phyloP scores from a whole-genome alignment of 2,797 vertebrate genomes.

The Gallirallus australis region DNA sequence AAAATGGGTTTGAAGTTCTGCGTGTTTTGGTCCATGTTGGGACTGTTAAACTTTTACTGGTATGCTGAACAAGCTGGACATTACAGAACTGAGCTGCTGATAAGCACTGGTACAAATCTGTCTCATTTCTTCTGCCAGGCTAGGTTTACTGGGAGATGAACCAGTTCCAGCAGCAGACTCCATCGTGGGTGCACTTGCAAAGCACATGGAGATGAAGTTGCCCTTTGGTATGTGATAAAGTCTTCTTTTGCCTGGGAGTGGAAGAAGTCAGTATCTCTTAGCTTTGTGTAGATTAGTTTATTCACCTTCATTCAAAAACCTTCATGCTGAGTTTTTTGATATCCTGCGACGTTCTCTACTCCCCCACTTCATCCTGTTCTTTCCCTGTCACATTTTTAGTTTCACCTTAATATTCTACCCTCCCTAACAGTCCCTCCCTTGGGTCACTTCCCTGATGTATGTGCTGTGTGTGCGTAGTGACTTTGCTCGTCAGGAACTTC shows the following conservation, averaged over 20 bases:
- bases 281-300: not conserved
- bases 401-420: not conserved
- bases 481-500: not conserved
- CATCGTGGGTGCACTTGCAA: constrained; percentile 87
- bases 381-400: not conserved
- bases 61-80: not conserved
- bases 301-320: not conserved
- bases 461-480: not conserved
- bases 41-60: not conserved
- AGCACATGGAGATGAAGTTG: constrained; percentile 90
- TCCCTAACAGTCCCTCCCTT: not conserved
- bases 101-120: not conserved
- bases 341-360: not conserved
- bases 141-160: constrained; percentile 90
- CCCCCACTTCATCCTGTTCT: not conserved
- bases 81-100: not conserved
- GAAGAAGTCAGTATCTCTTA: not conserved
- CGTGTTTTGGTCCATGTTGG: not conserved
- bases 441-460: not conserved
- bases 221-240: constrained; percentile 84
- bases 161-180: constrained; percentile 86
- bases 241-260: not conserved
- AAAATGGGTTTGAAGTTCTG: not conserved
- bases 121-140: constrained; percentile 78
- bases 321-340: not conserved